Evolutionary conservation across 1,140 invertebrate species (phyloP), one percentile per base, ranked within the genome.

Genomic region (Macrobrachium rosenbergii): DNA sequence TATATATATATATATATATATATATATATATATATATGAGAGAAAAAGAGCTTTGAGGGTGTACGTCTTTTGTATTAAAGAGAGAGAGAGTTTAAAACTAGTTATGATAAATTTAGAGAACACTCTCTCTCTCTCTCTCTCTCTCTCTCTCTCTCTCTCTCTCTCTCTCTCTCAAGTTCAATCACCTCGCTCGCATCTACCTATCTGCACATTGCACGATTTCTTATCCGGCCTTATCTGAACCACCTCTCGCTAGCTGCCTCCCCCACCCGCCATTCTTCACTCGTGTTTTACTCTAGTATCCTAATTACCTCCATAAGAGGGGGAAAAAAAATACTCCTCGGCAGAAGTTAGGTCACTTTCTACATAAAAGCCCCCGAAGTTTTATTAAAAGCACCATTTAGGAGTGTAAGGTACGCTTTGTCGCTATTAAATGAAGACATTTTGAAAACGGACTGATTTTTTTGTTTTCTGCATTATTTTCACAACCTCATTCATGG

Each of bases 261-360:
- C 64, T 78, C 83, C 69, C n/a, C 83, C 52, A 85, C 76, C 76
- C 67, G 75, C 52, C 83, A 85, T 85, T 85, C 83, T 85, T 85
- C 62, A 52, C 62, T 69, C 72, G 83, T 69, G 59, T 87, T 73
- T 87, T 67, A 80, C 69, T 76, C 77, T 86, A 58, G 77, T 80
- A 67, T 81, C 69, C 78, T 81, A 81, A 87, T 87, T 81, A 87
- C 75, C 78, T 59, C 37, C 67, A 69, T 28, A 59, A 81, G 77
- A 80, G 67, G 73, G 63, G 64, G 64, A 62, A 81, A 58, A 73
- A 72, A 80, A 75, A 59, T 63, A 60, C 37, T 43, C 37, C 58
- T 17, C 17, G 37, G 63, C 45, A 62, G 17, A 58, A 83, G 8
- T 52, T 17, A n/a, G 12, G 52, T 12, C 7, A 52, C 52, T 52